Percentiles rank a stretch among this genome's conserved stretches.
Conservation (phyloP, 2,113 vertebrate genomes). For the Pseudorectes ferrugineus region DNA sequence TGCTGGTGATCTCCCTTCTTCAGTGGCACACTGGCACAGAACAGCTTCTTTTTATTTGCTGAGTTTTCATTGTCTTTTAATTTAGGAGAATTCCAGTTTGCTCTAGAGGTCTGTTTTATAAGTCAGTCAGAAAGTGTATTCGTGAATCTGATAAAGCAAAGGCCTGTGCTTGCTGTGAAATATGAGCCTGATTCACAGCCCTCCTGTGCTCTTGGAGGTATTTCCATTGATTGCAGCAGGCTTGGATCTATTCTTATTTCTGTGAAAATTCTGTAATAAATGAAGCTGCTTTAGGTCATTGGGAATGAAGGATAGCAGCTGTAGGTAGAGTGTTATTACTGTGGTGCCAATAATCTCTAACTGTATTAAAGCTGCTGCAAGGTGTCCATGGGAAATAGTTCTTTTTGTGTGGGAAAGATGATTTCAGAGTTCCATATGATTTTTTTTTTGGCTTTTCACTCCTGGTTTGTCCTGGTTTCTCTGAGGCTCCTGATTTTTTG, state of each 20-base stretch:
- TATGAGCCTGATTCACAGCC: neutral
- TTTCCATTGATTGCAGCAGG: conserved; percentile 7
- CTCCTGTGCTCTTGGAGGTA: neutral
- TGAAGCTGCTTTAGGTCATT: neutral
- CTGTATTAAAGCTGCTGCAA: neutral
- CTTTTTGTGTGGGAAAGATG: neutral
- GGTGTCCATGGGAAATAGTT: neutral
- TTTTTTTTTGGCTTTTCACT: neutral
- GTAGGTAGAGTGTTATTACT: neutral
- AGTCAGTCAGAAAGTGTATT: neutral
- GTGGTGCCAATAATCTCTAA: neutral
- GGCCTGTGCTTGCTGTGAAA: neutral
- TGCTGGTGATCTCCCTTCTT: neutral
- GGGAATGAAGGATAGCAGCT: conserved; percentile 1
- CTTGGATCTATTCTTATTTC: neutral
- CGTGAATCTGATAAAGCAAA: neutral
- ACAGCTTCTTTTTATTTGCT: neutral
- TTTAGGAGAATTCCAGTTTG: neutral
- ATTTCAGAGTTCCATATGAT: neutral
- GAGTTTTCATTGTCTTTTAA: neutral
- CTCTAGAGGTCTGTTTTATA: neutral
- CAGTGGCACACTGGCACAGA: neutral
- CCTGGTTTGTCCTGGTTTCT: neutral
- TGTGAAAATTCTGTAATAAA: conserved; percentile 25
- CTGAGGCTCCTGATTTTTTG: neutral